phyloP scores from a whole-genome alignment of 2,888 invertebrate species.

The Xestia sexstrigata region DNA sequence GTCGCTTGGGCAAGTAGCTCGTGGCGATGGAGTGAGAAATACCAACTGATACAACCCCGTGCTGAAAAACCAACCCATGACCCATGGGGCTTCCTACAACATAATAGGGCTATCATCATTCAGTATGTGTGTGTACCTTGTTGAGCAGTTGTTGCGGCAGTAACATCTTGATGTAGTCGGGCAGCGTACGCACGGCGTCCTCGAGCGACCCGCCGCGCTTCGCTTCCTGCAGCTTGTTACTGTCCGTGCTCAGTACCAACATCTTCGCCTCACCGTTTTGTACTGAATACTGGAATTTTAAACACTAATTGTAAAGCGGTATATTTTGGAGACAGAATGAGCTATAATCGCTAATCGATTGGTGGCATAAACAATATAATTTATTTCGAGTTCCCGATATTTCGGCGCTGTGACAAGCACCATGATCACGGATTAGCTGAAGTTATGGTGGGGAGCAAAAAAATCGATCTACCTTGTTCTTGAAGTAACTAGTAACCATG shows the following conservation, averaged over 20 bases:
- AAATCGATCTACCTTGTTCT: too few relatives aligned
- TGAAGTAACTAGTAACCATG: too few relatives aligned
- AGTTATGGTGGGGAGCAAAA: too few relatives aligned
- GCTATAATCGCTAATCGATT: neutral
- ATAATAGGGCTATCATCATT: too few relatives aligned
- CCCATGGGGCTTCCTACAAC: too few relatives aligned
- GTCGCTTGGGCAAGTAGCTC: too few relatives aligned
- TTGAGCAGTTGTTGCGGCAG: constrained; percentile 84
- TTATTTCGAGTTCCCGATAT: too few relatives aligned
- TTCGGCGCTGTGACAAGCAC: too few relatives aligned
- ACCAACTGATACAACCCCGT: too few relatives aligned
- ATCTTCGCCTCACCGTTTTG: constrained; percentile 88
- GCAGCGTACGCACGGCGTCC: constrained; percentile 86
- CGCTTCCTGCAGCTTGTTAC: constrained; percentile 82
- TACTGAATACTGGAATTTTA: constrained; percentile 82
- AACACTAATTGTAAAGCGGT: neutral
- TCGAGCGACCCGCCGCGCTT: constrained; percentile 82
- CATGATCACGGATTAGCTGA: too few relatives aligned
- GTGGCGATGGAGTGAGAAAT: too few relatives aligned
- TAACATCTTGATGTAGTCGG: constrained; percentile 87
- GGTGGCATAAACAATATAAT: neutral
- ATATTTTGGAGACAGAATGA: neutral
- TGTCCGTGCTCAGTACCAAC: constrained; percentile 85
- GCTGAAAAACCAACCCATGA: too few relatives aligned
- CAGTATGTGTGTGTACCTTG: constrained; percentile 75